A percentile compares a stretch with the other conserved stretches of the same genome.
These are phyloP conservation scores for Calypte anna DNA, from an alignment of 2,113 vertebrate species.

Conservation along the genomic window DNA sequence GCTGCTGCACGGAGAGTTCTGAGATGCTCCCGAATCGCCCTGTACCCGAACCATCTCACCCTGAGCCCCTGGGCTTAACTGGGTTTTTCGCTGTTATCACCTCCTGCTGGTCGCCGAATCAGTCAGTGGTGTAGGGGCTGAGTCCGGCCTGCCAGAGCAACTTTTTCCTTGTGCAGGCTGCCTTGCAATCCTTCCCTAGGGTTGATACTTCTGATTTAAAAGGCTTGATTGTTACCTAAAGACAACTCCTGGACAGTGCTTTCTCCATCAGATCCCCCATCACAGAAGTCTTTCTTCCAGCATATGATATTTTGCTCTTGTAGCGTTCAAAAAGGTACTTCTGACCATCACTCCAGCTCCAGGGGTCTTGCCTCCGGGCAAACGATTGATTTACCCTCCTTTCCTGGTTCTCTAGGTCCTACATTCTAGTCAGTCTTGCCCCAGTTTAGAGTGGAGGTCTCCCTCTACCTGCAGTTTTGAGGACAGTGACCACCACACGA, in stretches of 20 bases:
- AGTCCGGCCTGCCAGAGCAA: background rate
- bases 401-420: background rate
- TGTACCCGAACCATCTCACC: too few species aligned
- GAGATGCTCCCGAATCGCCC: too few species aligned
- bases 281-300: background rate
- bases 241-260: background rate
- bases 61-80: too few species aligned
- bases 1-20: too few species aligned
- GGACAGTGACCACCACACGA: background rate
- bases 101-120: too few species aligned
- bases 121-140: background rate
- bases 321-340: background rate
- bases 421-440: background rate
- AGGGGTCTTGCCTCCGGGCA: accelerated
- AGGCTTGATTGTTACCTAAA: background rate
- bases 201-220: background rate
- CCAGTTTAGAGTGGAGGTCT: background rate
- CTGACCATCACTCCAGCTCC: background rate
- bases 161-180: background rate
- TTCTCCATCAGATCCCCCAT: background rate
- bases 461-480: background rate
- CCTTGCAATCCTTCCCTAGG: background rate
- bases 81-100: too few species aligned
- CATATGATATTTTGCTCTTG: background rate
- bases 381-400: background rate